Evolutionary conservation across 2,797 vertebrate genomes (phyloP).

Genomic region (Helicolenus hilgendorfi): DNA sequence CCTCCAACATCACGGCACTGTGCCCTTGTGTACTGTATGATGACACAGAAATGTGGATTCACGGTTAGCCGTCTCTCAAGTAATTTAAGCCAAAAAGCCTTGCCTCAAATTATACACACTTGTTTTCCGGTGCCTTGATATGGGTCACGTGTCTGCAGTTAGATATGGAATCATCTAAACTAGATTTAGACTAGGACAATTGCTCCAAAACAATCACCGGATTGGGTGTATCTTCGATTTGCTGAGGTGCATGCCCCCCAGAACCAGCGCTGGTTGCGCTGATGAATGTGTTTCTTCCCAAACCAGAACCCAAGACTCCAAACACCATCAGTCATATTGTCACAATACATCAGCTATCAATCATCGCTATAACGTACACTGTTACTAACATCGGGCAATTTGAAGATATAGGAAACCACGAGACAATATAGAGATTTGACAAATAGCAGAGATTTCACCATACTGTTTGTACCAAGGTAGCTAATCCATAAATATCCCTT

Average conservation of each 20-base stretch:
- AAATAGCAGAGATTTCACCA: neutral
- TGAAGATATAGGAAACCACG: neutral
- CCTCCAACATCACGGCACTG: neutral
- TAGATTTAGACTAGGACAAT: neutral
- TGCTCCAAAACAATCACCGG: neutral
- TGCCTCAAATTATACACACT: neutral
- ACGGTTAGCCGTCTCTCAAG: neutral
- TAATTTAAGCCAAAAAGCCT: neutral
- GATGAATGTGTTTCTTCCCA: slow-evolving; percentile 40
- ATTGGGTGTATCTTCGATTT: neutral
- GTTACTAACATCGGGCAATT: neutral
- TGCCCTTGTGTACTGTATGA: neutral
- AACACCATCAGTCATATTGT: slow-evolving; percentile 46
- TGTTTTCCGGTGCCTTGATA: neutral
- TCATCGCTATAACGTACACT: neutral
- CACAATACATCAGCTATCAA: slow-evolving; percentile 2
- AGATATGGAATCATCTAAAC: neutral
- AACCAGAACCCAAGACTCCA: slow-evolving; percentile 10
- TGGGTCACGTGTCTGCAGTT: neutral
- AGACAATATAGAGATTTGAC: neutral
- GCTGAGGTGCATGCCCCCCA: neutral
- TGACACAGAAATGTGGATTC: slow-evolving; percentile 1
- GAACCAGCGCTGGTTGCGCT: neutral
- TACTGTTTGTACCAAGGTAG: too few species aligned
- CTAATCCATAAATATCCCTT: neutral